Conservation (phyloP, 2,113 vertebrate species). For the Probosciger aterrimus region DNA sequence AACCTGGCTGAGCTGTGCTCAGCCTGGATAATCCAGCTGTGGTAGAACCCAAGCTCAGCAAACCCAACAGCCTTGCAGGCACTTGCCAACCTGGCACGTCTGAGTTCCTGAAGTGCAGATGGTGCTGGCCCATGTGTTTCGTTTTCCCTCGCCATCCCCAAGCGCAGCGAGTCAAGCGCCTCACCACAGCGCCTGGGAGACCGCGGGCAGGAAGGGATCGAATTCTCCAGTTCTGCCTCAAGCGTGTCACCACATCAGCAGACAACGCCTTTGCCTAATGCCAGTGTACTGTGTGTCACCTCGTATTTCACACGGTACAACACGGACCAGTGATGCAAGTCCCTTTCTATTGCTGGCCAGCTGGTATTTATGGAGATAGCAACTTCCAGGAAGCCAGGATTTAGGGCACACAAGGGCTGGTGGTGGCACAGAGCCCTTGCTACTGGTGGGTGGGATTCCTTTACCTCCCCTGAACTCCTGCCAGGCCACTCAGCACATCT, state of each 20-base stretch:
- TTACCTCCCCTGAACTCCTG: slow-evolving; percentile 47
- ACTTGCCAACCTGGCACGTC: not conserved
- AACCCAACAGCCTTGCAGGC: not conserved
- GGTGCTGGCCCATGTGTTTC: not conserved
- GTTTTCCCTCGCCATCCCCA: not conserved
- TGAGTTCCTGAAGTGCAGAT: slow-evolving; percentile 10
- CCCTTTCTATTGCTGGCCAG: not conserved
- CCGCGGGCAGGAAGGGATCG: slow-evolving; percentile 47
- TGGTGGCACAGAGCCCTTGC: slow-evolving; percentile 13
- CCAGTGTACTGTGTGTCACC: slow-evolving; percentile 50
- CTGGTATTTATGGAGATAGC: slow-evolving; percentile 47
- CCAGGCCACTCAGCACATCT: slow-evolving; percentile 61
- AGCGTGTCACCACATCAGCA: slow-evolving; percentile 62
- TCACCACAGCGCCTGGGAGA: slow-evolving; percentile 6
- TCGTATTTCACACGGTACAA: slow-evolving; percentile 56
- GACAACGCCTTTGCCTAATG: slow-evolving; percentile 56
- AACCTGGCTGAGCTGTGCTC: not conserved
- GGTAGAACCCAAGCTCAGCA: not conserved
- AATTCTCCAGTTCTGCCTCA: slow-evolving; percentile 53
- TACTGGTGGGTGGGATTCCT: slow-evolving; percentile 56
- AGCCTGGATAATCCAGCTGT: not conserved
- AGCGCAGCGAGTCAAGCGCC: not conserved
- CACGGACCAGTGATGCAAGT: not conserved
- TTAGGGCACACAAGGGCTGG: not conserved
- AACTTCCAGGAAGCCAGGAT: slow-evolving; percentile 15